These are phyloP conservation scores for Alcedo atthis DNA, from an alignment of 2,797 vertebrate genomes.

Conservation along the genomic window DNA sequence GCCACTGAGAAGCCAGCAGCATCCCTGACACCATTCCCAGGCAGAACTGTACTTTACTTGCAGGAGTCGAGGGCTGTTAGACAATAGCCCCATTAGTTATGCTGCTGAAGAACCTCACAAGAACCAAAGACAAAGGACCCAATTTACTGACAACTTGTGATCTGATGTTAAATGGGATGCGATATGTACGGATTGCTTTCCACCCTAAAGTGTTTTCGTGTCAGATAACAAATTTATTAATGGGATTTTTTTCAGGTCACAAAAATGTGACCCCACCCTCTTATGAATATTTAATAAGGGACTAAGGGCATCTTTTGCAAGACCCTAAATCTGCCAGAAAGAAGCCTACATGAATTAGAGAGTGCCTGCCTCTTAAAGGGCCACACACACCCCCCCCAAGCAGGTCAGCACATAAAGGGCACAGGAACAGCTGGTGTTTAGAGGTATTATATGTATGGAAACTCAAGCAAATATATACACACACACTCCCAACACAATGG, in stretches of 20 bases:
- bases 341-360: conserved; percentile 30
- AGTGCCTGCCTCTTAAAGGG: conserved; percentile 67
- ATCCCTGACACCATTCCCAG: not conserved
- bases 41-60: not conserved
- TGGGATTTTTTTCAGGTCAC: conserved; percentile 73
- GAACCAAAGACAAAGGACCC: conserved; percentile 60
- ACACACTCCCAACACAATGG: not conserved
- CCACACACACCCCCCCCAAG: not conserved
- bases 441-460: fast-evolving
- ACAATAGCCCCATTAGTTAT: conserved; percentile 32
- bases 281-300: conserved; percentile 80
- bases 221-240: conserved; percentile 79
- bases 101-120: conserved; percentile 26
- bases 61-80: not conserved
- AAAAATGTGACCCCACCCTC: conserved; percentile 74
- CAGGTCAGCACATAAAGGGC: not conserved
- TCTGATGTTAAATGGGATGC: conserved; percentile 53
- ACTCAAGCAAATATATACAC: not conserved
- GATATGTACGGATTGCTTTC: conserved; percentile 17
- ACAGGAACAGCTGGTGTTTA: not conserved
- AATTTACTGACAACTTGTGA: conserved; percentile 52
- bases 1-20: not conserved
- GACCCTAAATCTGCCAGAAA: conserved; percentile 72
- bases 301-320: conserved; percentile 58
- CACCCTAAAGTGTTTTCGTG: conserved; percentile 69